Evolutionary conservation across 2,113 vertebrate genomes (phyloP).

Genomic region (Salvelinus sp.): DNA sequence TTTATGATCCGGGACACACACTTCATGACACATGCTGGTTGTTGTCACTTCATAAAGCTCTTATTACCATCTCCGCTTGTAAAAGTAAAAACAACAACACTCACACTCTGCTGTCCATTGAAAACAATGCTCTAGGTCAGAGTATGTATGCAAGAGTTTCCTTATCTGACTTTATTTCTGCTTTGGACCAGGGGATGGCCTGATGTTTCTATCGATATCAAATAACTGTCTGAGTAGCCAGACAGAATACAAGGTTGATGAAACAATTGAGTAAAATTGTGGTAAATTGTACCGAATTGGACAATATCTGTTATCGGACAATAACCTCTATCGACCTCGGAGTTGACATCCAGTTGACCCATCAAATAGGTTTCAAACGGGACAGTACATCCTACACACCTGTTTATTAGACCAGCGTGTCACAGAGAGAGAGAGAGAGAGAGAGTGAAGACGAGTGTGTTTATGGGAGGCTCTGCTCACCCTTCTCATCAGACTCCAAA

Average conservation of each 20-base stretch:
- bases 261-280: background rate
- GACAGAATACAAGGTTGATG: no score
- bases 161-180: no score
- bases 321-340: background rate
- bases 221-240: background rate
- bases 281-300: conserved; percentile 15
- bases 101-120: background rate
- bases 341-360: background rate
- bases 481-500: conserved; percentile 87
- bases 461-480: conserved; percentile 53
- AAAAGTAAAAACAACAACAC: no score
- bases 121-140: background rate
- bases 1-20: conserved; percentile 10
- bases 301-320: conserved; percentile 13
- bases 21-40: conserved; percentile 15
- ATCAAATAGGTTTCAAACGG: background rate
- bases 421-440: background rate
- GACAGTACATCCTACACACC: background rate
- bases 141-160: no score
- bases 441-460: background rate
- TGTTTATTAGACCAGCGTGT: background rate
- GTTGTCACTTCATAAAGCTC: conserved; percentile 41
- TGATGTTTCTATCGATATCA: conserved; percentile 3
- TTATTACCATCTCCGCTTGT: conserved; percentile 27
- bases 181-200: conserved; percentile 24